Conservation (phyloP, 2,888 invertebrate genomes). For the Leptopilina syphax region DNA sequence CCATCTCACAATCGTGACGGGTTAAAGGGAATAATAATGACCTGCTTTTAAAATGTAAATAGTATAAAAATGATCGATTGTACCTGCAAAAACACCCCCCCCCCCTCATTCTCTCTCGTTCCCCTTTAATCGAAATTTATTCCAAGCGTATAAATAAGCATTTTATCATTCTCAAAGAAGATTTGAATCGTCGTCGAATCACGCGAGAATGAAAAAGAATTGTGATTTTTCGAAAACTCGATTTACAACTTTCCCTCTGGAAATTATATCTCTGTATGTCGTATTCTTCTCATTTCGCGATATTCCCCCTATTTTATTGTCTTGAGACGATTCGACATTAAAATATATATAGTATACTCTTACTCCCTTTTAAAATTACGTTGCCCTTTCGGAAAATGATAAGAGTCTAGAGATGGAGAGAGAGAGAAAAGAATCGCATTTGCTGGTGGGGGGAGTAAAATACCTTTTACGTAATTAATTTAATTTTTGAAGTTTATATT, state of each 20-base stretch:
- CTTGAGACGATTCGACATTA: constrained; percentile 42
- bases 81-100: not conserved
- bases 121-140: not conserved
- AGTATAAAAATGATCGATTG: constrained; percentile 1
- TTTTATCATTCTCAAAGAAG: constrained; percentile 1
- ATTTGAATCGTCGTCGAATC: constrained; percentile 12
- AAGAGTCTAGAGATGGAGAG: no score
- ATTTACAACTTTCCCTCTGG: constrained; percentile 14
- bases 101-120: no score
- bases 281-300: constrained; percentile 50
- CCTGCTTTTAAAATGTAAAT: not conserved
- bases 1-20: no score
- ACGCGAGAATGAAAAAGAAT: constrained; percentile 4
- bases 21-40: constrained; percentile 5
- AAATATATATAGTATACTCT: no score
- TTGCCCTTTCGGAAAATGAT: no score
- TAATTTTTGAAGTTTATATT: no score
- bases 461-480: no score
- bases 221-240: constrained; percentile 7
- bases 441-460: no score
- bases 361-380: no score
- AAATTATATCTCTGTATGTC: constrained; percentile 47
- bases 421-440: no score
- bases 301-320: constrained; percentile 27
- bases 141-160: constrained; percentile 9